These are phyloP conservation scores for Yponomeuta plumbellus DNA, from an alignment of 2,888 invertebrate genomes.

Conservation along the genomic window DNA sequence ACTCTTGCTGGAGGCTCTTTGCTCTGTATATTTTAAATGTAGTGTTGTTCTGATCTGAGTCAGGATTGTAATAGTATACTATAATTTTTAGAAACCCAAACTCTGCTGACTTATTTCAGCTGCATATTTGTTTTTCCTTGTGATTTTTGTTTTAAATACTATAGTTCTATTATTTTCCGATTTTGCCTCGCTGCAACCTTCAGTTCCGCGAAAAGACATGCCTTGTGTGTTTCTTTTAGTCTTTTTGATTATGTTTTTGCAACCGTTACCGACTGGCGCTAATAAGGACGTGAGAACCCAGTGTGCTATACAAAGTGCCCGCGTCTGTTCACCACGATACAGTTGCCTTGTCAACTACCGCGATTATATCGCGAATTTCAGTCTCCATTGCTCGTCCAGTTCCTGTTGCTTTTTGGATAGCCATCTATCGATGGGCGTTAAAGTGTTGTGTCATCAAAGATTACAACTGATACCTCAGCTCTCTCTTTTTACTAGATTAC, in stretches of 20 bases:
- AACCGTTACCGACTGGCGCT: slow-evolving; percentile 64
- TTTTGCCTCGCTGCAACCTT: neutral
- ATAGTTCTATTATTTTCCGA: neutral
- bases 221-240: slow-evolving; percentile 6
- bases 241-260: slow-evolving; percentile 50
- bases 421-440: neutral
- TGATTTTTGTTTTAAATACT: neutral
- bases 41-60: neutral
- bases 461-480: neutral
- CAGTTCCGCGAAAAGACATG: slow-evolving; percentile 10
- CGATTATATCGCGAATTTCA: slow-evolving; percentile 40
- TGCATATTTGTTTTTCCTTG: neutral
- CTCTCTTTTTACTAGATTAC: slow-evolving; percentile 1
- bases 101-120: neutral
- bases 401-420: slow-evolving; percentile 2
- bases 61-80: too few species aligned
- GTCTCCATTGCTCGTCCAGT: slow-evolving; percentile 35
- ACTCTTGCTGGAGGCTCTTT: neutral
- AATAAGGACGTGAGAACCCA: slow-evolving; percentile 70
- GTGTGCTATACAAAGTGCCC: slow-evolving; percentile 35
- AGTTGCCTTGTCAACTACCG: slow-evolving; percentile 42
- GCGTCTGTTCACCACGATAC: slow-evolving; percentile 46
- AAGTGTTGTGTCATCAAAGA: neutral
- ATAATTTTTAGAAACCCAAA: neutral
- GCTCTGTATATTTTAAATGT: neutral